These are phyloP conservation scores for Chelidonichthys spinosus DNA, from an alignment of 2,797 vertebrate species.

Conservation along the genomic window DNA sequence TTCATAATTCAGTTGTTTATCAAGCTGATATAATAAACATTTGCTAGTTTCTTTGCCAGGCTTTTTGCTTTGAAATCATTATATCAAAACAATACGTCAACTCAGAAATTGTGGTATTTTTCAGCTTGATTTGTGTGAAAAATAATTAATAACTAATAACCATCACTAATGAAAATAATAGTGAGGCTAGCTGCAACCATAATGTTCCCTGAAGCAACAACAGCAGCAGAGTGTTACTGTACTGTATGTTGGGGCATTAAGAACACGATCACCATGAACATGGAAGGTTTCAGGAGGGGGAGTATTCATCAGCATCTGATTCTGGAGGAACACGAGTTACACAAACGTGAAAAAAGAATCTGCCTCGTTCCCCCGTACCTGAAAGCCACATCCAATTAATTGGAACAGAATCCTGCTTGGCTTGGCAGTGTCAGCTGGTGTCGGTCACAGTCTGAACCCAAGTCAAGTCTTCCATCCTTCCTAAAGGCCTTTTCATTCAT, in stretches of 20 bases:
- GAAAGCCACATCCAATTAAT: constrained; percentile 80
- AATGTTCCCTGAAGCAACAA: neutral
- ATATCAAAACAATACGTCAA: neutral
- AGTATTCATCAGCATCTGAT: neutral
- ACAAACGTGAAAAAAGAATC: constrained; percentile 4
- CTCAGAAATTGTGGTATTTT: neutral
- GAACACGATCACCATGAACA: neutral
- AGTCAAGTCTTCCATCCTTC: constrained; percentile 76
- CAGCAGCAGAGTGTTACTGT: neutral
- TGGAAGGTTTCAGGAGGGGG: neutral
- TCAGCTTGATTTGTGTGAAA: too few relatives aligned
- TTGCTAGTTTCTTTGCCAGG: neutral
- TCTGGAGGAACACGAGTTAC: neutral
- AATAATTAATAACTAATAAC: too few relatives aligned
- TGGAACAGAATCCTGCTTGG: constrained; percentile 59
- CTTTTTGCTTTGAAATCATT: neutral
- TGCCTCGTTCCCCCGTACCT: constrained; percentile 47
- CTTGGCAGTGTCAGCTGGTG: constrained; percentile 72
- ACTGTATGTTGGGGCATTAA: neutral
- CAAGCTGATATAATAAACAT: neutral
- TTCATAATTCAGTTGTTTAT: neutral
- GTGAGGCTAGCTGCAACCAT: neutral
- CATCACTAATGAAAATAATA: neutral
- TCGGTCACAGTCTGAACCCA: constrained; percentile 65
- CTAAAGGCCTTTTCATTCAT: constrained; percentile 80